phyloP scores from a whole-genome alignment of 2,888 invertebrate genomes.

The Hyposoter dolosus region DNA sequence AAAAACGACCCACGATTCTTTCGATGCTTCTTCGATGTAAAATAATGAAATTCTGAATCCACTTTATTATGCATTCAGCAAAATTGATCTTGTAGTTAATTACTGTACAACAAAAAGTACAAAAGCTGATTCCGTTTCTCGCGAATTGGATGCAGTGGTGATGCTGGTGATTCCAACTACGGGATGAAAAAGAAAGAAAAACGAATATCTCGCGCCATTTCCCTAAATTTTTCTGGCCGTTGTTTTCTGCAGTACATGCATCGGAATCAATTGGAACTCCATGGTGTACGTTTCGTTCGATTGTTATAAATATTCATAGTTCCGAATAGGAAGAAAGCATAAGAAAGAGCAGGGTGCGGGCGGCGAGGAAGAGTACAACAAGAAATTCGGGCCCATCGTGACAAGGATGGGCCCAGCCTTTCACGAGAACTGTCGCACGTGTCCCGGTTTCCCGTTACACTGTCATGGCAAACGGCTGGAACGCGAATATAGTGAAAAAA shows the following conservation, averaged over 20 bases:
- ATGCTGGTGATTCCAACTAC: not conserved
- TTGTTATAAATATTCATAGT: slow-evolving; percentile 33
- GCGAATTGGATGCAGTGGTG: not conserved
- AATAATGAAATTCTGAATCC: not conserved
- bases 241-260: slow-evolving; percentile 7
- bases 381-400: not conserved
- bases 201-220: not conserved
- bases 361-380: not conserved
- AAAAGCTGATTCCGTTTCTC: not conserved
- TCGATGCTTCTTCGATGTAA: too few relatives aligned
- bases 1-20: not conserved
- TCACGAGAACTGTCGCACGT: not conserved
- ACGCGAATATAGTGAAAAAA: slow-evolving; percentile 19
- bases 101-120: not conserved
- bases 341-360: not conserved
- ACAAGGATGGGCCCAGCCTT: not conserved
- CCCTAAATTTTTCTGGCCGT: not conserved
- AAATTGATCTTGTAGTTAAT: not conserved
- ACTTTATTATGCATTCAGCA: not conserved
- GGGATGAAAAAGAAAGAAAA: not conserved
- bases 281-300: not conserved
- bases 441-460: not conserved
- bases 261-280: not conserved
- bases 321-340: not conserved
- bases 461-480: not conserved